Percentiles rank a stretch among this genome's conserved stretches.
Evolutionary conservation across 2,113 vertebrate genomes (phyloP).

Genomic region (Onychostruthus taczanowskii): DNA sequence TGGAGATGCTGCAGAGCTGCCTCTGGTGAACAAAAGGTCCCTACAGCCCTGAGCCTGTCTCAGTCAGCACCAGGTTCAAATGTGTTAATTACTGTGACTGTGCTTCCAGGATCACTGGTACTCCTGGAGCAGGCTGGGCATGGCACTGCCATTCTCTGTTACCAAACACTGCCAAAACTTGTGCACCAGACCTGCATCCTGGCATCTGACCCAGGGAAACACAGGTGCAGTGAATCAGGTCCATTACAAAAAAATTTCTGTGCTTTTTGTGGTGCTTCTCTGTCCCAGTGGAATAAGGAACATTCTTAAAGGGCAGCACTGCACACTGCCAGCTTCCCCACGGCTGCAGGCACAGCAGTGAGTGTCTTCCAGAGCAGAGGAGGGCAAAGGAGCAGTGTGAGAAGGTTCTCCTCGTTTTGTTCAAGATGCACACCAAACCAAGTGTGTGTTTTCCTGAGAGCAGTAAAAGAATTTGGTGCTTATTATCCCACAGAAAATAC

Average conservation of each 20-base stretch:
- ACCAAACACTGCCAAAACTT: neutral
- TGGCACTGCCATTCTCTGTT: too few relatives aligned
- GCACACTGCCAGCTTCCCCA: neutral
- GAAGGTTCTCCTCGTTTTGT: neutral
- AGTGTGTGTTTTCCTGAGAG: neutral
- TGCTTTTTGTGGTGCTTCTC: neutral
- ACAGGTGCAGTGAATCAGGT: neutral
- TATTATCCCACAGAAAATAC: neutral
- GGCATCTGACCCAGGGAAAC: neutral
- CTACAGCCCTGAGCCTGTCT: neutral
- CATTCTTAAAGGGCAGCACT: fast-evolving
- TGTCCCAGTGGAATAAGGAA: neutral
- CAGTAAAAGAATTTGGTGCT: neutral
- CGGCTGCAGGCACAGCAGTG: neutral
- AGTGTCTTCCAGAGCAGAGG: neutral
- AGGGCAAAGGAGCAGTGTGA: neutral
- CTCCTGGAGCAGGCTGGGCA: neutral
- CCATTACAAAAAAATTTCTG: neutral
- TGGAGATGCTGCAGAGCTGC: neutral
- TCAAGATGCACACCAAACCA: neutral
- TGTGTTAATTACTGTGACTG: neutral
- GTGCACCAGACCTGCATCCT: neutral
- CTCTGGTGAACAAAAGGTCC: neutral
- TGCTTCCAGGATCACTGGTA: neutral
- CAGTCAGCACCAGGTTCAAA: neutral